phyloP scores from a whole-genome alignment of 2,797 vertebrate genomes.

The Etheostoma perlongum region DNA sequence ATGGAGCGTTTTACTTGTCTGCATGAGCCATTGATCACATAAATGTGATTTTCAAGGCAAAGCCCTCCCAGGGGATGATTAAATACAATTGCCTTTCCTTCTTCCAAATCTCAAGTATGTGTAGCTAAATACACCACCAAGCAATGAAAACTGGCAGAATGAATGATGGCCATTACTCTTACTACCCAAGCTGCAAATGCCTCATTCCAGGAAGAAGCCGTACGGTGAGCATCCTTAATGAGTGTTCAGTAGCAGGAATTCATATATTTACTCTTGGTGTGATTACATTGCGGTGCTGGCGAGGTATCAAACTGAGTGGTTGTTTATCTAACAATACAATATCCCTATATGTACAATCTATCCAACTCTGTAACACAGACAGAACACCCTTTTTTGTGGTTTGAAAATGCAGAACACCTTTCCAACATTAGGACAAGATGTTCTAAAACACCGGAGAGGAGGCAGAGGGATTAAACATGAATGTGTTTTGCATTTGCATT shows the following conservation, averaged over 20 bases:
- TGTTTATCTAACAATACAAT: conserved; percentile 72
- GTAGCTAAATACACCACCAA: conserved; percentile 62
- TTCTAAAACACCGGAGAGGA: conserved; percentile 37
- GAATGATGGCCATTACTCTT: conserved; percentile 75
- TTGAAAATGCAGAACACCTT: conserved; percentile 46
- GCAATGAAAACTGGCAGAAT: conserved; percentile 67
- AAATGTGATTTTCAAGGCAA: conserved; percentile 59
- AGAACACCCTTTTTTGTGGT: conserved; percentile 5
- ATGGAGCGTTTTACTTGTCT: conserved; percentile 41
- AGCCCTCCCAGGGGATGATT: conserved; percentile 68
- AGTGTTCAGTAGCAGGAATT: conserved; percentile 66
- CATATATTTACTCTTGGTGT: conserved; percentile 70
- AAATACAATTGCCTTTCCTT: conserved; percentile 67
- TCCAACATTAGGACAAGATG: conserved; percentile 26
- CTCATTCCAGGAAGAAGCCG: conserved; percentile 67
- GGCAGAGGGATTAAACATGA: conserved; percentile 58
- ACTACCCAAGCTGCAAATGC: conserved; percentile 60
- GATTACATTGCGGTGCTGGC: conserved; percentile 66
- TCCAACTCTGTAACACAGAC: conserved; percentile 28
- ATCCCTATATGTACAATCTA: conserved; percentile 41
- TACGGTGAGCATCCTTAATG: conserved; percentile 72
- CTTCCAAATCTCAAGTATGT: conserved; percentile 63
- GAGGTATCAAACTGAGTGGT: conserved; percentile 45
- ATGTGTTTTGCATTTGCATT: conserved; percentile 57
- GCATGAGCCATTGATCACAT: conserved; percentile 61